Conservation (phyloP, 2,888 invertebrate genomes). For the Sturmia bella region DNA sequence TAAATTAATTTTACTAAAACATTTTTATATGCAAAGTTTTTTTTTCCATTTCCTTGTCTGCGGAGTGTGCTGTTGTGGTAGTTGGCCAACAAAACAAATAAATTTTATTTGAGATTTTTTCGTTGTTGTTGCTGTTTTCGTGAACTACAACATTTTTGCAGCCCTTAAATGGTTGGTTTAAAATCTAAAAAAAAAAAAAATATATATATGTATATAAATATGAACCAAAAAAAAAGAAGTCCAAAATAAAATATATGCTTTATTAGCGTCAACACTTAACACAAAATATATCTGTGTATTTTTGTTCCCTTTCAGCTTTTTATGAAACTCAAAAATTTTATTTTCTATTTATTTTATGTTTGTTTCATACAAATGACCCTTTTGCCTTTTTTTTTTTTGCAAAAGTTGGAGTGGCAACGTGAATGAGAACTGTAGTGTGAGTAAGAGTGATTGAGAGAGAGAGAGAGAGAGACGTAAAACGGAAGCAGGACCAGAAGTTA, state of each 20-base stretch:
- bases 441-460: too few species aligned
- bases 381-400: constrained; percentile 40
- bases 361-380: constrained; percentile 58
- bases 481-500: constrained; percentile 23
- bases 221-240: neutral
- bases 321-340: constrained; percentile 13
- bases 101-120: constrained; percentile 52
- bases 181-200: constrained; percentile 8
- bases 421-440: too few species aligned
- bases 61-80: constrained; percentile 26
- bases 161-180: constrained; percentile 43
- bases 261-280: constrained; percentile 70
- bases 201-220: neutral
- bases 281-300: constrained; percentile 46
- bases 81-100: constrained; percentile 64
- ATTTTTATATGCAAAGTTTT: constrained; percentile 68
- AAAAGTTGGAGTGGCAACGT: neutral
- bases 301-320: constrained; percentile 35
- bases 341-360: constrained; percentile 9
- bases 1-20: constrained; percentile 69
- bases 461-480: neutral
- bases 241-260: constrained; percentile 64
- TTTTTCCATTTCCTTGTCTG: neutral
- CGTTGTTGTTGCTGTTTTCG: neutral
- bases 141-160: constrained; percentile 30